Percentiles rank a stretch among this genome's conserved stretches.
These are phyloP conservation scores for Melieria crassipennis DNA, from an alignment of 2,888 invertebrate species.

Conservation along the genomic window DNA sequence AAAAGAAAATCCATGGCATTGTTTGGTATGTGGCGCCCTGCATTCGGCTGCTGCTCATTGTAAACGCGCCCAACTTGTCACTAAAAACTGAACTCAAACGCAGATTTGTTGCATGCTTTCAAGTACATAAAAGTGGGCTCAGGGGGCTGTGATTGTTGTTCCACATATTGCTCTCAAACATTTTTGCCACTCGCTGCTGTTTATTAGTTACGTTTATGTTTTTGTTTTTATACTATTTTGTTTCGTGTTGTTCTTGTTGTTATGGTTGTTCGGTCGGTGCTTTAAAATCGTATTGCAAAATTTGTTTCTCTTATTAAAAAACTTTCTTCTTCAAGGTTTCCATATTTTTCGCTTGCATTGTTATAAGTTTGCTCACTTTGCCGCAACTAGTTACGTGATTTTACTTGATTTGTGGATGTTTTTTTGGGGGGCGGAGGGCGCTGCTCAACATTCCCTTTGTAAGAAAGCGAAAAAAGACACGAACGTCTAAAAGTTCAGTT, in stretches of 20 bases:
- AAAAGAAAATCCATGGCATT: too few species aligned
- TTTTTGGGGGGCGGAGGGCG: not conserved
- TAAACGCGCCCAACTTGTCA: constrained; percentile 32
- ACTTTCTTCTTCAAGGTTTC: not conserved
- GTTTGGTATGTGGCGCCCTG: too few species aligned
- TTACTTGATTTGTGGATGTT: not conserved
- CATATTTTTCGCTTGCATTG: not conserved
- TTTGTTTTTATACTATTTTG: constrained; percentile 36
- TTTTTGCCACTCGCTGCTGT: too few species aligned
- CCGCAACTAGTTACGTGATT: not conserved
- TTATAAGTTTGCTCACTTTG: not conserved
- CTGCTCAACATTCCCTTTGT: constrained; percentile 26
- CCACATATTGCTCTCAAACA: too few species aligned
- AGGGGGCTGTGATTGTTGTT: constrained; percentile 45
- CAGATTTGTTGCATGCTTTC: too few species aligned
- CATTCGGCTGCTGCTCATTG: not conserved
- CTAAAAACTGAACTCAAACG: too few species aligned
- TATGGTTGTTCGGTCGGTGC: constrained; percentile 16
- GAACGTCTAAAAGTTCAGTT: constrained; percentile 26
- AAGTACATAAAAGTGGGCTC: too few species aligned
- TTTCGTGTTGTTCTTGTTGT: constrained; percentile 29
- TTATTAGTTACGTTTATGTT: too few species aligned
- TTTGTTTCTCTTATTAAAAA: constrained; percentile 28
- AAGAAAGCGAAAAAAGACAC: constrained; percentile 31
- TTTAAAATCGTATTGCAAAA: constrained; percentile 25